phyloP scores from a whole-genome alignment of 2,113 vertebrate species.

The Rattus rattus region DNA sequence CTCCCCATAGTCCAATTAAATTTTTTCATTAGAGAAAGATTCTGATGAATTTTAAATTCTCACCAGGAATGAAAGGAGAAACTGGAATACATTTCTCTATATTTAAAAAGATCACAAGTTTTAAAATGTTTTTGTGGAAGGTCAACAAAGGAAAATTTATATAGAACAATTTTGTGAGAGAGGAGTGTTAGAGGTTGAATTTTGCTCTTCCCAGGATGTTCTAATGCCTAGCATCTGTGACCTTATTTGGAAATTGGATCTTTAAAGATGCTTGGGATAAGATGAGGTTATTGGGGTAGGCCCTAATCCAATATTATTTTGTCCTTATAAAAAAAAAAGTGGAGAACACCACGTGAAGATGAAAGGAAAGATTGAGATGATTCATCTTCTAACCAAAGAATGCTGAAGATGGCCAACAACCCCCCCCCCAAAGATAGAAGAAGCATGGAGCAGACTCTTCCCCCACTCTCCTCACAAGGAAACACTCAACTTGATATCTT shows the following conservation, averaged over 20 bases:
- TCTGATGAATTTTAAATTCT: background rate
- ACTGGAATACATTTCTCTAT: background rate
- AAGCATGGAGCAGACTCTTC: background rate
- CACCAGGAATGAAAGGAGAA: background rate
- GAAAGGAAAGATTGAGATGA: background rate
- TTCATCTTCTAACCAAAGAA: background rate
- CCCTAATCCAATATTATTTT: background rate
- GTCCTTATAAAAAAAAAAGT: conserved; percentile 4
- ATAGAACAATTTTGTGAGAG: background rate
- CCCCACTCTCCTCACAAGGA: background rate
- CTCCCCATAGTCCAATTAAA: background rate
- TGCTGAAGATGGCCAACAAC: background rate
- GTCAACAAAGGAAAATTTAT: background rate
- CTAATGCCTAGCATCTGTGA: background rate
- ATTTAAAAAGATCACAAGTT: background rate
- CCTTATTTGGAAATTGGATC: background rate
- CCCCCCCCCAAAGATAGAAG: background rate
- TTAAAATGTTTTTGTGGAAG: background rate
- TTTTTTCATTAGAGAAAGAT: conserved; percentile 37
- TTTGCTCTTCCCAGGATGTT: background rate
- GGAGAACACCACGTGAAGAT: background rate
- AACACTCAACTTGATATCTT: background rate
- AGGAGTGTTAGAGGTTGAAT: background rate
- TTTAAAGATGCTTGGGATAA: background rate
- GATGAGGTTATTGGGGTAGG: background rate